A percentile compares a stretch with the other conserved stretches of the same genome.
These are phyloP conservation scores for Leptinotarsa texana DNA, from an alignment of 1,140 invertebrate genomes.

Conservation along the genomic window DNA sequence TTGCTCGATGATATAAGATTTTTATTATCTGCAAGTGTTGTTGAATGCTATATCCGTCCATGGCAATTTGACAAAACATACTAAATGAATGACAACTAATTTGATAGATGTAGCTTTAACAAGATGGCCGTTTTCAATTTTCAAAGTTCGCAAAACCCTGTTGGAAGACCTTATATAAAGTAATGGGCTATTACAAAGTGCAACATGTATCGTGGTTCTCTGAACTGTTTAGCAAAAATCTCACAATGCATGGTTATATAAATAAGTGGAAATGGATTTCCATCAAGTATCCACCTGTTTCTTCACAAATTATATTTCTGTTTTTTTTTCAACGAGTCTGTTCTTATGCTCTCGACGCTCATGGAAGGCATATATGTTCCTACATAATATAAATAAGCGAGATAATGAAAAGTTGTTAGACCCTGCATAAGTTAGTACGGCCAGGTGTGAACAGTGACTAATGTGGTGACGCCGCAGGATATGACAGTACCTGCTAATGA, in stretches of 20 bases:
- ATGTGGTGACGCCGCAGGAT: constrained; percentile 19
- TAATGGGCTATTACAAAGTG: no score
- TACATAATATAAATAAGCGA: background rate
- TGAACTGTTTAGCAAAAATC: background rate
- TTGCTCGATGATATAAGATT: no score
- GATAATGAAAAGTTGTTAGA: constrained; percentile 13
- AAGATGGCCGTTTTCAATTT: no score
- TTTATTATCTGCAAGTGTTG: no score
- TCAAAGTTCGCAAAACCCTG: no score
- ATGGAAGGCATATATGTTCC: background rate
- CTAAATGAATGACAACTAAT: no score
- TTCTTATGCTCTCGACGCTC: background rate
- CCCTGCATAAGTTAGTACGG: background rate
- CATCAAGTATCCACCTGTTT: background rate
- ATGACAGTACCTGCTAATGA: constrained; percentile 21
- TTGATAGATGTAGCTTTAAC: no score
- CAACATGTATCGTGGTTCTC: background rate
- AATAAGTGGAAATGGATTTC: background rate
- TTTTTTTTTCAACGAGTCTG: background rate
- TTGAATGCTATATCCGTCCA: no score
- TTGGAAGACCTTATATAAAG: no score
- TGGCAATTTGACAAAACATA: no score
- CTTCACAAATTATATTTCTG: no score
- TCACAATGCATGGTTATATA: background rate
- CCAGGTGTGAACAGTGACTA: constrained; percentile 27